Base-by-base conservation (phyloP, 2,888 invertebrate genomes). In the Spodoptera littoralis region DNA sequence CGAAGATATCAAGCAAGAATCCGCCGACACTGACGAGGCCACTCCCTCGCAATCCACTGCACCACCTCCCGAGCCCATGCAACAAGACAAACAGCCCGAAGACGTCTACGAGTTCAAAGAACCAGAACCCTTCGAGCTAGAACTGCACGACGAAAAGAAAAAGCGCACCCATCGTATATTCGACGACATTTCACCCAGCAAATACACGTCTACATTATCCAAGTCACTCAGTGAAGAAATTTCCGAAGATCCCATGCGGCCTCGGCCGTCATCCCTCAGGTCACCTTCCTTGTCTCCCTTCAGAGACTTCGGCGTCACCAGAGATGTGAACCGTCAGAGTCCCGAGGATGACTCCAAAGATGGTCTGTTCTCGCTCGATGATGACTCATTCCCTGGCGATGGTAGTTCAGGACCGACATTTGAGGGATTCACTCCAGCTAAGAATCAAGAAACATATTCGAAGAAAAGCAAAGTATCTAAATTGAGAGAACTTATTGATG, bases 91-190 rank as follows among this genome's bases (percentile, higher is more conserved):
- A 76, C 92, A 93, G 81, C 81, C 94, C 0, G 95, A 95, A 79
- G 98, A 98, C 85, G 96, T 98, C 66, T 98, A 98, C 84, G 98
- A 98, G 88, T 98, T 98, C 84, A 98, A 98, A 88, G 98, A 98
- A 88, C 97, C 98, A 0, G 98, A 98, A 88, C 98, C 98, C 0
- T 98, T 98, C 84, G 98, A 98, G 86, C 96, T 98, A 76, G 98
- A 98, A 89, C 95, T 97, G 9, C 96, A 97, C 60, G 92, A 95
- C 79, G 93, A 95, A 75, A 95, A 95, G 79, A 95, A 95, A 80
- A 95, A 94, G 75, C 89, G 94, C 51, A 90, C 92, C 30, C 93
- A 95, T 83, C 89, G 95, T 47, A 92, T 95, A 63, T 95, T 95
- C 65, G 95, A 95, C 67, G 95, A 95, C 55, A 92, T 94, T 57